phyloP scores from a whole-genome alignment of 2,888 invertebrate species.

The Cerastoderma edule region DNA sequence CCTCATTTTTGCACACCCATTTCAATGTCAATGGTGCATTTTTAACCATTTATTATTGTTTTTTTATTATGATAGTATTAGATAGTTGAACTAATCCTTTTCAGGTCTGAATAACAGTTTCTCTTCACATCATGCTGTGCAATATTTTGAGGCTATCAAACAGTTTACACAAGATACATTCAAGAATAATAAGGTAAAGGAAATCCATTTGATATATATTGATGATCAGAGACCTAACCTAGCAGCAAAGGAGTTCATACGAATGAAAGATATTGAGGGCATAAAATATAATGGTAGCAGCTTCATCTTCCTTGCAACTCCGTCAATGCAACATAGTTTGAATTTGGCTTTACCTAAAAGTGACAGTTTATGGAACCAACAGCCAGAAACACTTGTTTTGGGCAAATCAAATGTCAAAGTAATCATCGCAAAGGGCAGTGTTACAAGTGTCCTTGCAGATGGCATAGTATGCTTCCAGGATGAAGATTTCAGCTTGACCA shows the following conservation, averaged over 20 bases:
- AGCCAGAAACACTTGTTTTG: not conserved
- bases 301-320: not conserved
- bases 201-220: not conserved
- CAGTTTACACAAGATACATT: not conserved
- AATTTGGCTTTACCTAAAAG: not conserved
- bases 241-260: not conserved
- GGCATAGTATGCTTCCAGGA: slow-evolving; percentile 10
- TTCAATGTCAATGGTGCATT: too few species aligned
- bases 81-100: too few species aligned
- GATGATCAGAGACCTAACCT: not conserved
- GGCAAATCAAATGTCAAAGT: not conserved
- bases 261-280: not conserved
- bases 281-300: not conserved
- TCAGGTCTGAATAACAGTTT: too few species aligned
- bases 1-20: too few species aligned
- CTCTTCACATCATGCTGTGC: not conserved
- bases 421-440: not conserved
- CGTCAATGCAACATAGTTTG: too few species aligned
- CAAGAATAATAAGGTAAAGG: not conserved
- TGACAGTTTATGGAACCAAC: not conserved
- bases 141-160: not conserved
- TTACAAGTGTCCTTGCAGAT: not conserved
- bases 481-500: not conserved
- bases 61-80: too few species aligned
- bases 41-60: too few species aligned